A percentile compares a stretch with the other conserved stretches of the same genome.
Conservation (phyloP, 2,113 vertebrate genomes). For the Hemiprocne comata region DNA sequence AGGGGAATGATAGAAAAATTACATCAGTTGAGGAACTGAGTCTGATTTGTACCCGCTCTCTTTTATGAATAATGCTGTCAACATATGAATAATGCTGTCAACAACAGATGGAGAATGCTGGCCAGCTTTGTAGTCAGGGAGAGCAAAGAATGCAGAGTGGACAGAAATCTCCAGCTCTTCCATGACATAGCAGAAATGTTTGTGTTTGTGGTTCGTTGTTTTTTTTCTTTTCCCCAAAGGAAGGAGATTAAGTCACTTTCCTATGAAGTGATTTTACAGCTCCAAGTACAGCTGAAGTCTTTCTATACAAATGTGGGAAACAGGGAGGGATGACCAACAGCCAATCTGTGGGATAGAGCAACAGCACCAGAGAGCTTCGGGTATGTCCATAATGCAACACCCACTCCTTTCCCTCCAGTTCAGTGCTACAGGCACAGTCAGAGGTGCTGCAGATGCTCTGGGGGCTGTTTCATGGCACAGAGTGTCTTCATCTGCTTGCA, state of each 20-base stretch:
- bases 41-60: background rate
- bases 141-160: background rate
- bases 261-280: background rate
- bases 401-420: background rate
- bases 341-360: background rate
- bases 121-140: slow-evolving; percentile 18
- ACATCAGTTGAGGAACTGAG: slow-evolving; percentile 21
- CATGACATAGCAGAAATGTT: slow-evolving; percentile 26
- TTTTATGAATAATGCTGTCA: slow-evolving; percentile 11
- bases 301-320: background rate
- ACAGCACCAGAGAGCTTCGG: background rate
- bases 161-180: slow-evolving; percentile 26
- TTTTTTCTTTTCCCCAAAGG: background rate
- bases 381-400: fast-evolving
- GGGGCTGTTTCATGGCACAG: fast-evolving
- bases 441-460: background rate
- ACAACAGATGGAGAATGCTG: background rate
- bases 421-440: background rate
- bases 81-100: slow-evolving; percentile 33
- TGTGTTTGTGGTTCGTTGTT: background rate
- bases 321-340: background rate
- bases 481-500: background rate
- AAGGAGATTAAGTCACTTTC: background rate
- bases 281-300: background rate
- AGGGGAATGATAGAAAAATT: background rate